Evolutionary conservation across 2,888 invertebrate genomes (phyloP).

Genomic region (Lucinisca nassula): DNA sequence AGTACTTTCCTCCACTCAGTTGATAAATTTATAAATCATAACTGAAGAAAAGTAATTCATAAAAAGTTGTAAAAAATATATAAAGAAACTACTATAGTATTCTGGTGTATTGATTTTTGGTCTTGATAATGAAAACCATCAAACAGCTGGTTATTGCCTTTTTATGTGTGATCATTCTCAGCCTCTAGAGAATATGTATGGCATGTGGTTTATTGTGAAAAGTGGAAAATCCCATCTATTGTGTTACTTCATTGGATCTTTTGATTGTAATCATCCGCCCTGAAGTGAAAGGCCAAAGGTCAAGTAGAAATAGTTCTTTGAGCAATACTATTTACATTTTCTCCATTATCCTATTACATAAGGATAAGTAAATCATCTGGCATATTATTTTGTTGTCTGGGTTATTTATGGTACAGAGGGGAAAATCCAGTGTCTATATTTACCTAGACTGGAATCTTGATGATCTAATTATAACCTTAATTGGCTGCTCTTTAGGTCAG

Average conservation of each 20-base stretch:
- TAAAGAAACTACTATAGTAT: too few relatives aligned
- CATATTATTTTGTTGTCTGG: constrained; percentile 32
- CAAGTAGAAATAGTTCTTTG: constrained; percentile 64
- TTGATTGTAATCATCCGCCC: constrained; percentile 61
- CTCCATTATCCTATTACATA: constrained; percentile 21
- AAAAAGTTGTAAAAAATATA: background rate
- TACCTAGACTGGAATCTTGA: constrained; percentile 11
- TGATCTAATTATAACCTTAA: constrained; percentile 63
- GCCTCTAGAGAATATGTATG: background rate
- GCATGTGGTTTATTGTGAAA: constrained; percentile 17
- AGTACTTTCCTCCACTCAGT: too few relatives aligned
- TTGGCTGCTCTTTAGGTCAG: constrained; percentile 56
- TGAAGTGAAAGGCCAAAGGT: constrained; percentile 65
- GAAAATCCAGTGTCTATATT: constrained; percentile 39
- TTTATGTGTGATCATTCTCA: background rate
- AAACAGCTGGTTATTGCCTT: constrained; percentile 6
- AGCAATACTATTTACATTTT: constrained; percentile 47
- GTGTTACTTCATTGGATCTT: constrained; percentile 59
- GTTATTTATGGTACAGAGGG: constrained; percentile 31
- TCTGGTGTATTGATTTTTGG: background rate
- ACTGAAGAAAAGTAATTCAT: background rate
- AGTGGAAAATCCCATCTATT: constrained; percentile 65
- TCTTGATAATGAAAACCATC: background rate
- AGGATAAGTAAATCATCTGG: constrained; percentile 52
- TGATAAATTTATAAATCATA: too few relatives aligned